Base-by-base conservation (phyloP, 2,113 vertebrate species). In the Maccullochella peelii region DNA sequence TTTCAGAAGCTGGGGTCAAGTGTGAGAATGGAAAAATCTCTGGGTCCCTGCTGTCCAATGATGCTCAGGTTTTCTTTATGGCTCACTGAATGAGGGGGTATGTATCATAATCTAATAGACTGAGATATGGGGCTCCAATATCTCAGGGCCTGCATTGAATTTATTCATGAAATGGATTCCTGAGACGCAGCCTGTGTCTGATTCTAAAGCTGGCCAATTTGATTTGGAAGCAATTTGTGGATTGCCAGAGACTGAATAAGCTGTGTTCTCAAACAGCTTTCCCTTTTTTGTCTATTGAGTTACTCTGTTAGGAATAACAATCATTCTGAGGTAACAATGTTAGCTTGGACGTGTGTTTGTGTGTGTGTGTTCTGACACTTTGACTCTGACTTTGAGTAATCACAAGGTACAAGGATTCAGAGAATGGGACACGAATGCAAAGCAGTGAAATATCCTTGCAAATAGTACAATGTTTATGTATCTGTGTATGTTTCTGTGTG, bases 201-300 rank as follows among this genome's bases (percentile, higher is more conserved):
- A 55, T 72, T 73, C 42, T 80, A 30, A 75, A 59, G 42, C 50
- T 40, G 8, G 58, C 6, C 50, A 74, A 74, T 83, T 72, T 63
- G 52, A 85, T 83, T 86, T 84, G n/a, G 70, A 71, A 67, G 62
- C 73, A 71, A 75, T 84, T 82, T 80, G 71, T 79, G 71, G 78
- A 75, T 87, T 69, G 72, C 55, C 8, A 5, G 25, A 58, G 76
- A 82, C 57, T 55, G 50, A 83, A 83, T 79, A 73, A 79, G 30
- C 36, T 5, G 38, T 44, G 27, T 74, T 74, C 62, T 82, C 68
- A 73, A 84, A 79, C 40, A 49, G 61, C 33, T 66, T 70, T 65
- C 25, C 67, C 49, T 44, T 73, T 84, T 78, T 44, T 74, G 79
- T 63, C 25, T 58, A 85, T 73, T 57, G 52, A 69, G 68, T 87